Evolutionary conservation across 1,140 invertebrate genomes (phyloP).

Genomic region (Parasteatoda tepidariorum): DNA sequence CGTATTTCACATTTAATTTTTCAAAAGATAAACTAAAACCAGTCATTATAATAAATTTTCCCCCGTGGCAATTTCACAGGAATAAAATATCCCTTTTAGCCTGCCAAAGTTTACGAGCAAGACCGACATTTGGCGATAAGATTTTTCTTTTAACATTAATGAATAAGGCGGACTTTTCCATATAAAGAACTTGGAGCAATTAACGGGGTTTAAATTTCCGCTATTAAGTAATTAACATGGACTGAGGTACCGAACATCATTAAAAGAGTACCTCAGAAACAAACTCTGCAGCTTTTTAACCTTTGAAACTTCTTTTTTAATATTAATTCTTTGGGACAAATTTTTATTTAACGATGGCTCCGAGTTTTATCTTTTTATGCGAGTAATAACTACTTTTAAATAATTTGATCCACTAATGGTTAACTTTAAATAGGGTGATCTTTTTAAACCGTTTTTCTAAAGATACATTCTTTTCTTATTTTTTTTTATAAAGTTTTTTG

Average conservation of each 20-base stretch:
- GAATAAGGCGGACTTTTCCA: neutral
- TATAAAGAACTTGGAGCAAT: constrained; percentile 34
- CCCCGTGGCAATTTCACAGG: neutral
- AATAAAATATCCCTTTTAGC: constrained; percentile 16
- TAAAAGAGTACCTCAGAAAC: neutral
- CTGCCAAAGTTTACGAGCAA: neutral
- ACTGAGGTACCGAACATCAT: constrained; percentile 5
- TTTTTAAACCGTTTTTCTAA: neutral
- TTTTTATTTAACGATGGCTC: constrained; percentile 28
- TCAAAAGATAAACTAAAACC: neutral
- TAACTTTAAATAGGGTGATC: neutral
- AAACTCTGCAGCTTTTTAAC: constrained; percentile 33
- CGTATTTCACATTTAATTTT: constrained; percentile 22
- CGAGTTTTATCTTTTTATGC: constrained; percentile 9
- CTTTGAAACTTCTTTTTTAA: neutral
- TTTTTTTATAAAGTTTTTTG: too few species aligned
- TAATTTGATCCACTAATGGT: constrained; percentile 29
- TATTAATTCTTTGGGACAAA: neutral
- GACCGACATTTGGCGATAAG: constrained; percentile 14
- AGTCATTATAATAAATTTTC: constrained; percentile 14
- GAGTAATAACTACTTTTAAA: constrained; percentile 39
- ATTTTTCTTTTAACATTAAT: constrained; percentile 9
- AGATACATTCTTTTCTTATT: neutral
- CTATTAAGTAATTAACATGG: constrained; percentile 52
- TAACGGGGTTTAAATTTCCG: constrained; percentile 49